Evolutionary conservation across 2,797 vertebrate species (phyloP).

Genomic region (Hirundo rustica): DNA sequence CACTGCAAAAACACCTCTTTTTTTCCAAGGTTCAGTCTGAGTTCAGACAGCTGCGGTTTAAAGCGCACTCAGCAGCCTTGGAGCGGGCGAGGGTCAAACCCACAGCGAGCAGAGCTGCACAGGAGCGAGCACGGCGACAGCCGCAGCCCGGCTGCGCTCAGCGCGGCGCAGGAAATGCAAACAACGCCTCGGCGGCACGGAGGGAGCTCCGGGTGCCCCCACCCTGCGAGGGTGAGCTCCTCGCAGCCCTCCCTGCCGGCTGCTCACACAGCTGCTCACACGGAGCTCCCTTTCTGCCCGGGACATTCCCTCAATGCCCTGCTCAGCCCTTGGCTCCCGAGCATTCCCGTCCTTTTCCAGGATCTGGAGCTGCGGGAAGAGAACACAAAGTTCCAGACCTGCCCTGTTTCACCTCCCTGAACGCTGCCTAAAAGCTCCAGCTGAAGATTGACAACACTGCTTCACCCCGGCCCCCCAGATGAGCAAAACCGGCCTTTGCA

Average conservation of each 20-base stretch:
- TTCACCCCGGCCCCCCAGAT: not conserved
- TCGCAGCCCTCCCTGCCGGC: not conserved
- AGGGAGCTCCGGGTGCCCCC: not conserved
- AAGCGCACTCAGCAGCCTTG: not conserved
- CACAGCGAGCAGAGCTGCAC: not conserved
- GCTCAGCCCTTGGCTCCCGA: not conserved
- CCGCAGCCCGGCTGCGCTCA: not conserved
- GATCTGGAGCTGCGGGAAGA: not conserved
- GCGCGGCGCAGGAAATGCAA: slow-evolving; percentile 18
- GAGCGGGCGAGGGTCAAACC: not conserved
- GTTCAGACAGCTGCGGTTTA: not conserved
- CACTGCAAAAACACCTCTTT: not conserved
- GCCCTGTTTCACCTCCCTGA: not conserved
- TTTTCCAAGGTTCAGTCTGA: not conserved
- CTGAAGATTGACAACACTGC: not conserved
- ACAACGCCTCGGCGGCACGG: not conserved
- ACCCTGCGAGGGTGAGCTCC: not conserved
- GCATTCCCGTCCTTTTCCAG: not conserved
- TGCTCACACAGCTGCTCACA: too few relatives aligned
- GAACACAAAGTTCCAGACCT: not conserved
- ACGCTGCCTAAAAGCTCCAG: not conserved
- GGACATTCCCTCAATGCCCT: not conserved
- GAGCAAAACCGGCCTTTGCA: not conserved
- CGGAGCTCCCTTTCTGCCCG: not conserved
- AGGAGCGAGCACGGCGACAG: not conserved